A percentile compares a stretch with the other conserved stretches of the same genome.
These are phyloP conservation scores for Pocillopora damicornis DNA, from an alignment of 64 coral and sea anemone genomes.

Conservation along the genomic window DNA sequence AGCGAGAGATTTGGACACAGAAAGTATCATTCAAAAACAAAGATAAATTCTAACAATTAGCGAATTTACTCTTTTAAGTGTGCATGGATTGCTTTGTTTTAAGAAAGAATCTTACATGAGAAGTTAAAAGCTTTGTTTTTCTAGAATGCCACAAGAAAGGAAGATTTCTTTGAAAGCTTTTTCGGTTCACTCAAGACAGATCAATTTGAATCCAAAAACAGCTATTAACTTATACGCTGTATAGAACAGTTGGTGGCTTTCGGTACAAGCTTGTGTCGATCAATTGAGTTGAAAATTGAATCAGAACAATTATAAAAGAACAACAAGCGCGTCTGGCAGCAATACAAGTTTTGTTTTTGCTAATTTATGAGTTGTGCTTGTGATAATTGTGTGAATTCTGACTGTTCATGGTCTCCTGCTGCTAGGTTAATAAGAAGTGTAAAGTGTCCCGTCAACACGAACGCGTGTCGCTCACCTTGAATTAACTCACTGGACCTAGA, in stretches of 20 bases:
- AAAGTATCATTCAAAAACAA: neutral
- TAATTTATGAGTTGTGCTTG: slow-evolving; percentile 49
- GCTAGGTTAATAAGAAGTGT: neutral
- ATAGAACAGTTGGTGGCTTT: slow-evolving; percentile 27
- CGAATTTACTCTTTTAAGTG: neutral
- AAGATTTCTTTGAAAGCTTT: neutral
- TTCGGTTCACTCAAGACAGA: neutral
- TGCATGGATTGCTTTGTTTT: neutral
- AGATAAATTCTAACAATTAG: neutral
- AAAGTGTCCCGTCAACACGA: neutral
- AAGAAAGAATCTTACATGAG: neutral
- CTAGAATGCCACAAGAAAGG: neutral
- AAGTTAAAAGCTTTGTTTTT: slow-evolving; percentile 7
- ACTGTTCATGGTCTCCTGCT: slow-evolving; percentile 28
- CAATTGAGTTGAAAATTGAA: slow-evolving; percentile 23
- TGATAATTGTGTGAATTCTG: slow-evolving; percentile 26
- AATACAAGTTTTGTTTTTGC: slow-evolving; percentile 17
- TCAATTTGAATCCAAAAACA: neutral
- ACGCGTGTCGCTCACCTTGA: slow-evolving; percentile 12
- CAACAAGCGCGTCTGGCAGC: slow-evolving; percentile 14
- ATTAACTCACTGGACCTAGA: neutral
- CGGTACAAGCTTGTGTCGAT: neutral
- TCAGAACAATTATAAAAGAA: slow-evolving; percentile 25
- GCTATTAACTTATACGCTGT: neutral
- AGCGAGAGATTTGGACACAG: neutral